Percentiles rank a stretch among this genome's conserved stretches.
Conservation (phyloP, 1,140 invertebrate genomes). For the Drosophila orosa region DNA sequence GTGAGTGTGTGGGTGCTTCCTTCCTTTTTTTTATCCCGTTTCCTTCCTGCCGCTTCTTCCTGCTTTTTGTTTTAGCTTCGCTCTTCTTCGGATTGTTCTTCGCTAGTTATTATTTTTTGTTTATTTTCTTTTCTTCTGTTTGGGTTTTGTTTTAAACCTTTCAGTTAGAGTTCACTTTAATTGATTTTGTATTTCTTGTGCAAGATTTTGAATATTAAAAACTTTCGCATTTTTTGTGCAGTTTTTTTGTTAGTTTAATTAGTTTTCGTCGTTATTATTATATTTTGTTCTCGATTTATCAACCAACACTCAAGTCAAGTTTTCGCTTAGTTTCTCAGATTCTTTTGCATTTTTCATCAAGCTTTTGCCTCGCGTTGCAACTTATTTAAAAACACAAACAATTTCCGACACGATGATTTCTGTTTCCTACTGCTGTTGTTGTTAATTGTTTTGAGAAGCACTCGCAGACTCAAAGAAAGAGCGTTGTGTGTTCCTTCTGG, state of each 20-base stretch:
- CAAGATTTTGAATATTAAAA: constrained; percentile 74
- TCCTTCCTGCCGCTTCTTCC: constrained; percentile 33
- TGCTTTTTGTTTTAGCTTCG: constrained; percentile 35
- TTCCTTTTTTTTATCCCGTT: constrained; percentile 42
- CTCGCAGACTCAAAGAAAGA: constrained; percentile 70
- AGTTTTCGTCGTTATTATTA: constrained; percentile 42
- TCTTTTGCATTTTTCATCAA: constrained; percentile 76
- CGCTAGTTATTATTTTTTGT: constrained; percentile 28
- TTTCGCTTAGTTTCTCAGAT: constrained; percentile 50
- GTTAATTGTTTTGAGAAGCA: constrained; percentile 62
- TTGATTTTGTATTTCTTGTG: constrained; percentile 81
- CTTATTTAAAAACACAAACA: constrained; percentile 79
- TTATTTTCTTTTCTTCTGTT: constrained; percentile 6
- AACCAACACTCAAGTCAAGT: constrained; percentile 48
- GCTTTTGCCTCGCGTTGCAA: constrained; percentile 38
- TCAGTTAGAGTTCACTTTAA: constrained; percentile 63
- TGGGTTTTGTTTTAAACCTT: constrained; percentile 30
- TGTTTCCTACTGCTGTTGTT: constrained; percentile 30
- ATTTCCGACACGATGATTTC: constrained; percentile 17
- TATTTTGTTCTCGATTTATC: constrained; percentile 12
- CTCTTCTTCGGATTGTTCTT: constrained; percentile 46
- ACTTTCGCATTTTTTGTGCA: constrained; percentile 70
- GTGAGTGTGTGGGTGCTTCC: constrained; percentile 15
- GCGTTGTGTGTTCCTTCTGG: constrained; percentile 34
- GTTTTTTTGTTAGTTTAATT: constrained; percentile 41